Base-by-base conservation (phyloP, 2,888 invertebrate genomes). In the Xestia ashworthii region DNA sequence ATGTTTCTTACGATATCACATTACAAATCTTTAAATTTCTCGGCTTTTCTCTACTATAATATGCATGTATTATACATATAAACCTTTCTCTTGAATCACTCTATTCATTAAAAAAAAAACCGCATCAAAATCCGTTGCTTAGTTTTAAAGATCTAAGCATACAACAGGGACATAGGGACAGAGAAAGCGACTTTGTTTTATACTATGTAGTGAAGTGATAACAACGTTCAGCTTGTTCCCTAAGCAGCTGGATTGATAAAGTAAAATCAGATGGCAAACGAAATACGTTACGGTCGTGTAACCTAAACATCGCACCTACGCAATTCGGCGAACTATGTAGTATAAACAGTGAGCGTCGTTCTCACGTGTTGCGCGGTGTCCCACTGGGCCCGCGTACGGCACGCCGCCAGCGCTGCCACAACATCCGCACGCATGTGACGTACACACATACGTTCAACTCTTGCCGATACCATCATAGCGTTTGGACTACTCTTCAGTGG, bases 371-470 rank as follows among this genome's bases (percentile, higher is more conserved):
- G 44, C 44, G 25, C 53, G 73, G 38, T 12, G 69, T 19, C 70
- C 80, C 69, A 14, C 32, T 22, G 25, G 64, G 68, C 50, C 5
- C 55, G 22, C 60, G 50, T 5, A 2, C 44, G 44, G 65, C 65
- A 14, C 44, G 71, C 25, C 38, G 79, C n/a, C n/a, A n/a, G 22
- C 67, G 32, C 60, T 38, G 48, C 50, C 22, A 74, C 53, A 65
- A 81, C 77, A 83, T 76, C 66, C 76, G 53, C 70, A 64, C 74
- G 82, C 73, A 75, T 50, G 67, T 85, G 85, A 78, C 82, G 84
- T 72, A 46, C 32, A 14, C 9, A 38, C 53, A 4, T 22, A 71
- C 73, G 81, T 64, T 80, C 66, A 4, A 60, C 64, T 41, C 71
- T 25, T 14, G n/a, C 25, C 22, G 32, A 44, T 46, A 38, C n/a